Evolutionary conservation across 92 coral and sea anemone genomes (phyloP), one percentile per base, ranked within the genome.

Genomic region (Zoanthus gigantus): DNA sequence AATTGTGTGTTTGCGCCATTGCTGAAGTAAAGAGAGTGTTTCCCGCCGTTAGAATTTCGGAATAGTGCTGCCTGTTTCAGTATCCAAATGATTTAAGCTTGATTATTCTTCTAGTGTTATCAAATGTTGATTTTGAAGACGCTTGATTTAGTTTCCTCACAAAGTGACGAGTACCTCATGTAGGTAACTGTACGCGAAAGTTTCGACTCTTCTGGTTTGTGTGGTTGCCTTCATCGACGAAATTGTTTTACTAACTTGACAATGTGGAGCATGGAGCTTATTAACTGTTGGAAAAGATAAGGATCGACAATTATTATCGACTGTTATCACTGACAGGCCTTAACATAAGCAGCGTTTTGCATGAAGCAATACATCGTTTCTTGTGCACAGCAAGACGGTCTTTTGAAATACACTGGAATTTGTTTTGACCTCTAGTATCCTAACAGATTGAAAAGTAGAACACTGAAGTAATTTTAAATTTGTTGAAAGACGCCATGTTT

Each of bases 11-110:
- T 93, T 88, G 94, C 94, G 90, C 92, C 94, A 92, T 90, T 90
- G 95, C 93, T 74, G 78, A 75, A 86, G 82, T 79, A 53, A 72
- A 83, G 95, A 90, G 82, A 87, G 90, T 85, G 90, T 94, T 92
- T 94, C 98, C 98, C 98, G 98, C 98, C 93, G 93, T 90, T 90
- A 79, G 90, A 86, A 88, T 63, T 80, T 72, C 86, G 88, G 78
- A 93, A 81, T 87, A 71, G 76, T 75, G 29, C 82, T 61, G 88
- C 17, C 17, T 48, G 67, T 14, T 77, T 66, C 58, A 72, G 31
- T 72, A 71, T 52, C 50, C 31, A 67, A 52, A 81, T 46, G 78
- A 48, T 82, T 44, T 66, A 14, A 44, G 67, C 23, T 44, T 61
- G 74, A 77, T 47, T 60, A 50, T 34, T 37, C 58, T 48, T 77